phyloP scores from a whole-genome alignment of 2,797 vertebrate genomes.

The Rhinophrynus dorsalis region DNA sequence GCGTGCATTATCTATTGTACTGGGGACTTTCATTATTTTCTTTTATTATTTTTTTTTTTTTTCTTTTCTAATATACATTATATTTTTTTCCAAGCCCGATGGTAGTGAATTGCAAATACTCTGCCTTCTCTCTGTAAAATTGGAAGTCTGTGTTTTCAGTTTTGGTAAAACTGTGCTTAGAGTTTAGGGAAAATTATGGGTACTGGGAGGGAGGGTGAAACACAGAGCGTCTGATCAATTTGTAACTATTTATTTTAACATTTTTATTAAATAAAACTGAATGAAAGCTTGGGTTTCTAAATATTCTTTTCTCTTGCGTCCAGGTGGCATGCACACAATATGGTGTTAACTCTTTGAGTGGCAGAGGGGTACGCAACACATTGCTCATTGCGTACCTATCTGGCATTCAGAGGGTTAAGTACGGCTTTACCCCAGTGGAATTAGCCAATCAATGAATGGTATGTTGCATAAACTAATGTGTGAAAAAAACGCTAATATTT shows the following conservation, averaged over 20 bases:
- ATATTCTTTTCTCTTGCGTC: no score
- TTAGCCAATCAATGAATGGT: no score
- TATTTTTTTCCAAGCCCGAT: constrained; percentile 87
- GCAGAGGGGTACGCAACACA: no score
- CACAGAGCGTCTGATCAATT: constrained; percentile 96
- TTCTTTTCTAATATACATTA: constrained; percentile 65
- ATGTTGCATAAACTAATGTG: no score
- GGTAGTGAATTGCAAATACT: constrained; percentile 86
- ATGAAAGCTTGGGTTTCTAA: constrained; percentile 52
- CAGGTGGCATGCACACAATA: no score
- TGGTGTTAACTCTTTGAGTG: no score
- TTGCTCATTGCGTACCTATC: no score
- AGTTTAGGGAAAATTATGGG: constrained; percentile 88
- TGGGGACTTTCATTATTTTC: constrained; percentile 36
- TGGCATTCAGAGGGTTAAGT: no score
- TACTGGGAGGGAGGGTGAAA: constrained; percentile 48
- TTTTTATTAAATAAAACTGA: constrained; percentile 99
- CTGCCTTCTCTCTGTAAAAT: constrained; percentile 83
- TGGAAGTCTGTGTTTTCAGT: constrained; percentile 90
- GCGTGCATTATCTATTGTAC: constrained; percentile 47
- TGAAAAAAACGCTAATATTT: no score
- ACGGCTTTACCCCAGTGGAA: no score
- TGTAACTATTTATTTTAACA: constrained; percentile 99
- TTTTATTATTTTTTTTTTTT: constrained; percentile 32
- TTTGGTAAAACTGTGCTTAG: constrained; percentile 98